phyloP scores from a whole-genome alignment of 2,113 vertebrate genomes.

The Rana temporaria region DNA sequence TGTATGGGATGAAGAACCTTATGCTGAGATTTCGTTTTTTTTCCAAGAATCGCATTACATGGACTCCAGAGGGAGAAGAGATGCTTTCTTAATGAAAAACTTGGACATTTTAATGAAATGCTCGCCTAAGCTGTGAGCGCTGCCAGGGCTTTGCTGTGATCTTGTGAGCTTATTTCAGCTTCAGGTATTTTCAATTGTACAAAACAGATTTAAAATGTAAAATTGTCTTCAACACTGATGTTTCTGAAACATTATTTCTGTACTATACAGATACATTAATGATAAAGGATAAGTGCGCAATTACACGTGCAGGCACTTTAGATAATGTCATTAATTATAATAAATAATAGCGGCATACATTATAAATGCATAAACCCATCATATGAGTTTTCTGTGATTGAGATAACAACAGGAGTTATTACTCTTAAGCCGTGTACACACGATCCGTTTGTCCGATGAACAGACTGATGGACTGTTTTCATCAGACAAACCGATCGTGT shows the following conservation, averaged over 20 bases:
- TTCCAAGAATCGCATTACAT: conserved; percentile 58
- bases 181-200: conserved; percentile 60
- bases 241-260: neutral
- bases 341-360: too few species aligned
- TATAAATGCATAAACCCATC: too few species aligned
- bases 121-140: conserved; percentile 43
- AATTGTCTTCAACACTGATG: conserved; percentile 18
- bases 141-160: conserved; percentile 43
- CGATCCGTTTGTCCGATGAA: too few species aligned
- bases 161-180: conserved; percentile 56
- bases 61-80: conserved; percentile 57
- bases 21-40: conserved; percentile 58
- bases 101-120: conserved; percentile 58
- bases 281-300: too few species aligned
- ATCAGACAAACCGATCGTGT: too few species aligned
- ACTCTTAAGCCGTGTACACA: too few species aligned
- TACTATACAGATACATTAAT: too few species aligned
- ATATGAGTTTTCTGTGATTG: too few species aligned
- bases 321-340: too few species aligned
- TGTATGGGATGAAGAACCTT: conserved; percentile 51
- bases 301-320: too few species aligned
- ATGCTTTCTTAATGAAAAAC: conserved; percentile 59
- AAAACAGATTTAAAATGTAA: conserved; percentile 40
- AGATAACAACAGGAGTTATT: too few species aligned
- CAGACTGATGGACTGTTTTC: too few species aligned